phyloP scores from a whole-genome alignment of 2,113 vertebrate species.

The Petroica traversi region DNA sequence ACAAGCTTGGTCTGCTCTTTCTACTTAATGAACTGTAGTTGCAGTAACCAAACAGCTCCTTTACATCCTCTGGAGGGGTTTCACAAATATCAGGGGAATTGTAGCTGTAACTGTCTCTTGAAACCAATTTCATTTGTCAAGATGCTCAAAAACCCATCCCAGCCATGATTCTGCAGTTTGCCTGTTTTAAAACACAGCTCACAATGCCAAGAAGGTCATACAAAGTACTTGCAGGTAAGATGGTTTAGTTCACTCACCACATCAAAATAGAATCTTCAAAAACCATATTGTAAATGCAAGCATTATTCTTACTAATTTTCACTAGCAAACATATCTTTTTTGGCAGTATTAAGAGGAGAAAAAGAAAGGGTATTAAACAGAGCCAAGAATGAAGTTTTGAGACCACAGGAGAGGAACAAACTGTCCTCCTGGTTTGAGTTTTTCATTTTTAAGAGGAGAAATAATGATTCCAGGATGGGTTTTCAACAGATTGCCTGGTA shows the following conservation, averaged over 20 bases:
- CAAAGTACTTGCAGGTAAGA: background rate
- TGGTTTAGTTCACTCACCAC: background rate
- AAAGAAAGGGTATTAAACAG: background rate
- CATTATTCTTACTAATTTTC: background rate
- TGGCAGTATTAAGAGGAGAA: background rate
- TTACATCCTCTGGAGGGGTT: background rate
- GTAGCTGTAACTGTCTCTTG: background rate
- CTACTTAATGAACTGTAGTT: background rate
- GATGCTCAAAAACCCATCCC: background rate
- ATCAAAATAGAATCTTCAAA: background rate
- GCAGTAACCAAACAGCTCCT: background rate
- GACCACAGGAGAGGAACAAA: background rate
- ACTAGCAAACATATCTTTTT: background rate
- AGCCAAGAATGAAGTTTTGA: background rate
- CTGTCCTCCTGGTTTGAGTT: background rate
- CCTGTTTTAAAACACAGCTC: background rate
- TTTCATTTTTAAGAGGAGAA: background rate
- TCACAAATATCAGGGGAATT: background rate
- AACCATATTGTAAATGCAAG: background rate
- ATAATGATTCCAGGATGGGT: background rate
- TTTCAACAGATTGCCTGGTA: background rate
- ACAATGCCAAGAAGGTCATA: background rate
- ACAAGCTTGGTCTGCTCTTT: background rate
- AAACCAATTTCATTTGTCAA: background rate
- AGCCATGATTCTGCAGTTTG: background rate